Evolutionary conservation across 1,140 invertebrate genomes (phyloP), one percentile per base, ranked within the genome.

Genomic region (Lasioglossum baleicum): DNA sequence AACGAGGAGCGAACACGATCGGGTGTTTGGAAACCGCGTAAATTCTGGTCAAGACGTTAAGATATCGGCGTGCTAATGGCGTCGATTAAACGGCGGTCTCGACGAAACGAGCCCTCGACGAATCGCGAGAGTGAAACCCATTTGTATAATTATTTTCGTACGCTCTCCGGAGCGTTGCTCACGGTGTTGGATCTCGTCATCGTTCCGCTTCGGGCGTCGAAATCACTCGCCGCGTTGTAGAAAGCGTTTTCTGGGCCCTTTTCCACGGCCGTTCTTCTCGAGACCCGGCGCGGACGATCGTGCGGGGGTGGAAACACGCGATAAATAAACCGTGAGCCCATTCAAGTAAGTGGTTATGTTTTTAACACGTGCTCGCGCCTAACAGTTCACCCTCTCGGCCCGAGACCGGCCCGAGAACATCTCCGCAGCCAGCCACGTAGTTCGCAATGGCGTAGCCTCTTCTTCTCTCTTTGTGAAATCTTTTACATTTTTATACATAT

Each of bases 331-430:
- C 79, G 85, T 77, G 83, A 87, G 78, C 79, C 86, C 87, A 90
- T 88, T 90, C 82, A 82, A 89, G 88, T 90, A 90, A 91, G 89
- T 91, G 89, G 86, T 90, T 90, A 90, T 90, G 89, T 90, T 91
- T 90, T 90, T 90, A 91, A 89, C 90, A 90, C 90, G 89, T 90
- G 89, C 89, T 89, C 76, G 86, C 71, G 75, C 83, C 84, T 89
- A 90, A 90, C 82, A 84, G 87, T 83, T 85, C 76, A 64, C 75
- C 82, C 81, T 70, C 61, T 51, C 75, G 20, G 22, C 48, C 10
- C 15, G 56, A 61, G 69, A 75, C 69, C 71, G 69, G 73, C 75
- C 60, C 79, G 74, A 35, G 35, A 35, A 66, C 69, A 61, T 80
- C 74, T 83, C 68, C 84, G 82, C 1, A 26, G 26, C 86, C 78